Evolutionary conservation across 2,113 vertebrate species (phyloP), one percentile per base, ranked within the genome.

Genomic region (Hucho hucho): DNA sequence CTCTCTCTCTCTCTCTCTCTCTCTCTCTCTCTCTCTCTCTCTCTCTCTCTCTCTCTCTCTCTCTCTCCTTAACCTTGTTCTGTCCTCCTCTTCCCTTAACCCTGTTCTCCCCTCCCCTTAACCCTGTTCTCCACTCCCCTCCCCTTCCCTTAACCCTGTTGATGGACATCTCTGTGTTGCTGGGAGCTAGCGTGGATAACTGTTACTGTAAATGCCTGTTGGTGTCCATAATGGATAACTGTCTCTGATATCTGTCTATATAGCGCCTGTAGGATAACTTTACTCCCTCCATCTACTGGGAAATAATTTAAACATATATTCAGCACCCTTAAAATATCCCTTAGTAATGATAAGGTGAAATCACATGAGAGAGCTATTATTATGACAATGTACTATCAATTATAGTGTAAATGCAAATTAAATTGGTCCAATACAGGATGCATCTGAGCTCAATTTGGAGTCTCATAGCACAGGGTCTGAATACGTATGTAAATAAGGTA

Each of bases 151-250:
- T 5, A n/a, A n/a, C n/a, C 49, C 72, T 7, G 9, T 68, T 85
- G 85, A 87, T 74, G 74, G 84, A 81, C 84, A 73, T 79, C 69
- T 74, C 75, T 56, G 76, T 72, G 83, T 63, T 43, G 66, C 69
- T 72, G 66, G 0, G 6, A 32, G 76, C 79, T 77, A 75, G 77
- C 64, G 20, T 37, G 67, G 70, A 82, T 70, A 22, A 49, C 28
- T 72, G 72, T 47, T 16, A 28, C 26, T 75, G 79, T 88, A 86
- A 90, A 88, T 89, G 87, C 71, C 80, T 88, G 76, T 80, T 81
- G 77, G 80, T 75, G 61, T 29, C 73, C 9, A 77, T 79, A 76
- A 83, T 80, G 76, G 75, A 76, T 61, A 73, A 72, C 75, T 74
- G 79, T 81, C 81, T 72, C 63, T 53, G 64, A 63, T 29, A 29